Evolutionary conservation across 2,888 invertebrate species (phyloP), one percentile per base, ranked within the genome.

Genomic region (Lithophane leautieri): DNA sequence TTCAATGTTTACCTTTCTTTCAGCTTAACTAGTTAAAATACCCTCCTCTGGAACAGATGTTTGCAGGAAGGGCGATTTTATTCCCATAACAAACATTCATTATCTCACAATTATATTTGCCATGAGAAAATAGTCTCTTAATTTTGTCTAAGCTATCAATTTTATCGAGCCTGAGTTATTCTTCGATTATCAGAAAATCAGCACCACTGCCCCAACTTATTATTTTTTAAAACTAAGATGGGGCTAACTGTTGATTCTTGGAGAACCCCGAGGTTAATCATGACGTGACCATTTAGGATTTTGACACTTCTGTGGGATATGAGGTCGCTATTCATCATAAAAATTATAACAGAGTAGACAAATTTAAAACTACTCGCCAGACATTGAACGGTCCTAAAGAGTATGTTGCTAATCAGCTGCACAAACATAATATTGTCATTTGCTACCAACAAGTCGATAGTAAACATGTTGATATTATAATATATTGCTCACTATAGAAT

Each of bases 401-500:
- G 14, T 44, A 28, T 52, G 28, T 63, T 62, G 22, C 34, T 56
- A 66, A 78, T 70, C 61, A 78, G 14, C 44, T 82, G 61, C 4
- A 60, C 25, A 47, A 72, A 68, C 54, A 83, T 42, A 67, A 56
- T 22, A 63, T 50, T 71, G 34, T 66, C 50, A 40, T 60, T 74
- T 22, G 14, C 40, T 65, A 54, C 42, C 9, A 70, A 58, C n/a
- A 70, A 56, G 66, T 34, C 34, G 9, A 22, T 67, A 62, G n/a
- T 66, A 74, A 67, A 56, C 54, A 74, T 56, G 25, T n/a, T 66
- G 54, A 56, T 34, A 72, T 14, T 28, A 78, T 40, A 52, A n/a
- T n/a, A n/a, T n/a, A n/a, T n/a, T 58, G 14, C 73, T 68, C 66
- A 47, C 14, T 52, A 22, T 16, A 28, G 9, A 47, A 66, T 47